Evolutionary conservation across 2,797 vertebrate genomes (phyloP), one percentile per base, ranked within the genome.

Genomic region (Remorina albescens): DNA sequence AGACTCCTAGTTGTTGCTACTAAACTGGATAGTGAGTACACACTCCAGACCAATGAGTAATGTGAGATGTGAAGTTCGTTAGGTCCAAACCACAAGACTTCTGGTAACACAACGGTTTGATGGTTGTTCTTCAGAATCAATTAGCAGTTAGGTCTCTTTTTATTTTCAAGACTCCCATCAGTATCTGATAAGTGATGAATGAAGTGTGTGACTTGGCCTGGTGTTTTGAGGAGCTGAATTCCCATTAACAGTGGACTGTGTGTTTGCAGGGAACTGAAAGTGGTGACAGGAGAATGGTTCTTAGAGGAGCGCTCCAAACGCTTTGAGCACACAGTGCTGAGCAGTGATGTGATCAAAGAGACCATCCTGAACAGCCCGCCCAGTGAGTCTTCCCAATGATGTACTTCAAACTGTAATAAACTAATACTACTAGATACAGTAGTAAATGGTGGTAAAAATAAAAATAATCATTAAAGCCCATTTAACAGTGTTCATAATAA

Each of bases 281-380:
- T 96, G 89, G 95, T 96, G 74, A 98, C 97, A 15, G 98, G 98
- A 41, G 98, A 99, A 78, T 99, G 98, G 98, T 99, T 99, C 92
- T 93, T 97, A 76, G 97, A 98, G 93, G 98, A 99, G 88, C 93
- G 96, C 79, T 95, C 97, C 74, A 98, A 97, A 64, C 96, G 98
- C 78, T 99, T 96, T 82, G 95, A 96, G 68, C 95, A 92, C 55
- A 92, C 87, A 51, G 66, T 90, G 62, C 82, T 93, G 53, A 94
- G 96, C 90, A 94, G 94, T 0, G 97, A 99, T 51, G 88, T 98
- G 78, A 91, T 99, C 86, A 97, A 96, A 79, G 93, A 96, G 57
- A 97, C 96, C 16, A 97, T 99, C 84, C 89, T 97, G 69, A 96
- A 82, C 84, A 96, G 91, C 88, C 92, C 88, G 7, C 77, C 88